phyloP scores from a whole-genome alignment of 1,140 invertebrate species.

The Cheumatopsyche charites region DNA sequence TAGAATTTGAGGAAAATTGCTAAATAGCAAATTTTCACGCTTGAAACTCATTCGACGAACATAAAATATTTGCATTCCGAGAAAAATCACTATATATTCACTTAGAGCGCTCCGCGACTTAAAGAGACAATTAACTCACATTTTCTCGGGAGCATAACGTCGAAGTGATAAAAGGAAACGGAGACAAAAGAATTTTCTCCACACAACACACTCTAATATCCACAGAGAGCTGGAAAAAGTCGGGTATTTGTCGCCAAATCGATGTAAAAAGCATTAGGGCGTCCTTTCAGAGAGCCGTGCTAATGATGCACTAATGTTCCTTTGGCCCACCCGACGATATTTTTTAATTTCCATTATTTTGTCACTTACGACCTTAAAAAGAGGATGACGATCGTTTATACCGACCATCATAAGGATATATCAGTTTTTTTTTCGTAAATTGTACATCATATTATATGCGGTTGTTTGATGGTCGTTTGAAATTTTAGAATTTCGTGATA shows the following conservation, averaged over 20 bases:
- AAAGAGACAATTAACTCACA: background rate
- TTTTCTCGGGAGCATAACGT: background rate
- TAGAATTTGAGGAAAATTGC: too few species aligned
- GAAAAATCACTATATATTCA: too few species aligned
- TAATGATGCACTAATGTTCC: constrained; percentile 15
- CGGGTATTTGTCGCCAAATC: constrained; percentile 17
- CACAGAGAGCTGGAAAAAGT: background rate
- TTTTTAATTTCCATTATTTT: constrained; percentile 30
- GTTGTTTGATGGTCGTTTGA: too few species aligned
- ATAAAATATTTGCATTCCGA: too few species aligned
- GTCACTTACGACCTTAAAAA: constrained; percentile 2
- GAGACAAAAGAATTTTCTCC: background rate
- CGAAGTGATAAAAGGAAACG: background rate
- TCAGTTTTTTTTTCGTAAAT: too few species aligned
- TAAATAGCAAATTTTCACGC: too few species aligned
- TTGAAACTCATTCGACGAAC: too few species aligned
- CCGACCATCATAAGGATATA: background rate
- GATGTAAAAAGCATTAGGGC: constrained; percentile 20
- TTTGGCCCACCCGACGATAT: background rate
- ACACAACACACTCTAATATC: too few species aligned
- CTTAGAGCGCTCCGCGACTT: background rate
- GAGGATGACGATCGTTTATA: background rate
- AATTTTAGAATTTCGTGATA: too few species aligned
- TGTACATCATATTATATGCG: too few species aligned
- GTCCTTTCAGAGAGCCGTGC: constrained; percentile 5